phyloP scores from a whole-genome alignment of 2,113 vertebrate genomes.

The Saguinus imperator region DNA sequence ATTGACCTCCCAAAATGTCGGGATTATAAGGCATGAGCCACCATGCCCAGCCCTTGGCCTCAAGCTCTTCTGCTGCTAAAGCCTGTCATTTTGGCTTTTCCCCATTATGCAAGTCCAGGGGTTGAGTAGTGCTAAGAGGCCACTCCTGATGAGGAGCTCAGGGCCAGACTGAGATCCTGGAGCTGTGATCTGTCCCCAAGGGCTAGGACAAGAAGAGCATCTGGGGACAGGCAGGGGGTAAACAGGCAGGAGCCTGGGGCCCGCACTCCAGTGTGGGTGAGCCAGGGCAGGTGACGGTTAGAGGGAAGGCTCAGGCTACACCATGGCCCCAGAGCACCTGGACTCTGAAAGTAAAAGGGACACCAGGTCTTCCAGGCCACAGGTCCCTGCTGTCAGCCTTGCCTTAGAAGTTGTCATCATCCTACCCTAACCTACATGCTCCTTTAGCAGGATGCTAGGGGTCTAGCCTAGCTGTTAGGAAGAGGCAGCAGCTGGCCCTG shows the following conservation, averaged over 20 bases:
- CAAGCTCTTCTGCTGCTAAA: not conserved
- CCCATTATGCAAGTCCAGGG: not conserved
- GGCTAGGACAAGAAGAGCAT: not conserved
- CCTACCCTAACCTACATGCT: not conserved
- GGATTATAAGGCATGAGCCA: no score
- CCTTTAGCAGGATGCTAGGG: not conserved
- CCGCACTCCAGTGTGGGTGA: not conserved
- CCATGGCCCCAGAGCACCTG: not conserved
- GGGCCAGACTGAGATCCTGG: not conserved
- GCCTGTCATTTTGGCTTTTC: not conserved
- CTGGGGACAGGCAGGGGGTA: not conserved
- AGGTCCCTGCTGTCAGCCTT: not conserved
- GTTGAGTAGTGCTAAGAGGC: not conserved
- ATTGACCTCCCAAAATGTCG: no score
- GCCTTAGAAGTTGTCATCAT: not conserved
- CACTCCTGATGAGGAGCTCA: not conserved
- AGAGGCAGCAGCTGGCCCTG: not conserved
- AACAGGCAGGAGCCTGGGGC: not conserved
- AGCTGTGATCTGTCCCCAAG: not conserved
- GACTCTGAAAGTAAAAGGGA: not conserved
- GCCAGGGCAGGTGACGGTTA: not conserved
- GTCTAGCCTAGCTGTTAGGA: not conserved
- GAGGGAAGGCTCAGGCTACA: not conserved
- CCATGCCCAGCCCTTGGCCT: no score
- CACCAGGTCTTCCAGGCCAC: not conserved